Percentiles rank a stretch among this genome's conserved stretches.
Conservation (phyloP, 2,888 invertebrate species). For the Leucozona laternaria region DNA sequence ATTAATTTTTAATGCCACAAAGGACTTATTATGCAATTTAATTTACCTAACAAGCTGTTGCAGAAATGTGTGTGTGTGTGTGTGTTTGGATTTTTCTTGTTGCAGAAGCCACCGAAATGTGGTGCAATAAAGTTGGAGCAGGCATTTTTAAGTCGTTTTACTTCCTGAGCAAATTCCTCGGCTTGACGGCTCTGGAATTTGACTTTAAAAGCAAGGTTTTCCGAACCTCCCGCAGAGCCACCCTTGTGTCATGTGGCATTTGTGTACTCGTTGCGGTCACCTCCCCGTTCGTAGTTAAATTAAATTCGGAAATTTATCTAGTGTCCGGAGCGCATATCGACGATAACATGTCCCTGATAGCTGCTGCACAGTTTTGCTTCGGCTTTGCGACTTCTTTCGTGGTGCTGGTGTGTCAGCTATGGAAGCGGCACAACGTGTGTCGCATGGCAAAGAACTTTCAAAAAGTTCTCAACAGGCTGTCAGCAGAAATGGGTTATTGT, state of each 20-base stretch:
- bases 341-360: conserved; percentile 57
- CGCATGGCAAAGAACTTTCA: conserved; percentile 42
- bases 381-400: conserved; percentile 71
- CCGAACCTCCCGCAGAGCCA: conserved; percentile 22
- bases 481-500: conserved; percentile 29
- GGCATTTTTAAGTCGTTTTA: conserved; percentile 39
- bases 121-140: conserved; percentile 51
- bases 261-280: conserved; percentile 41
- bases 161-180: conserved; percentile 50
- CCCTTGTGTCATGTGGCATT: conserved; percentile 42
- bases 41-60: conserved; percentile 23
- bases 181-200: conserved; percentile 43
- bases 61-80: neutral
- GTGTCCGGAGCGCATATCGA: conserved; percentile 54
- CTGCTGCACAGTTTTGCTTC: conserved; percentile 51
- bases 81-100: neutral
- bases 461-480: conserved; percentile 39
- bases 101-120: conserved; percentile 28
- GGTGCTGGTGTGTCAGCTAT: conserved; percentile 76
- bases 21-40: conserved; percentile 51
- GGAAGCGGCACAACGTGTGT: conserved; percentile 28
- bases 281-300: conserved; percentile 51
- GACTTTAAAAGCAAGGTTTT: conserved; percentile 40
- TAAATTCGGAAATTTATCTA: conserved; percentile 49
- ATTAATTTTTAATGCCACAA: conserved; percentile 55